A percentile compares a stretch with the other conserved stretches of the same genome.
Conservation (phyloP, 2,113 vertebrate species). For the human region GRCh38 chr2:60289001-60289500, state of each 20-base stretch:
- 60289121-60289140: not conserved
- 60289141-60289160: not conserved
- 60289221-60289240: conserved; percentile 33
- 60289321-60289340: not conserved
- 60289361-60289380: conserved; percentile 57
- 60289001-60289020: not conserved
- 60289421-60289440: conserved; percentile 71
- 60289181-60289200: conserved; percentile 21
- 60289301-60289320: conserved; percentile 8
- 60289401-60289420: conserved; percentile 70
- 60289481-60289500: conserved; percentile 80
- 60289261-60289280: not conserved
- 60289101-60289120: conserved; percentile 53
- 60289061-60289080: not conserved
- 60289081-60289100: not conserved
- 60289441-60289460: conserved; percentile 68
- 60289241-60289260: conserved; percentile 44
- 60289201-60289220: conserved; percentile 62
- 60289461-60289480: conserved; percentile 62
- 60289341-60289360: not conserved
- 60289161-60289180: not conserved
- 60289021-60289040: not conserved
- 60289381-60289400: conserved; percentile 37
- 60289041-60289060: not conserved
- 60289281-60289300: not conserved